Percentiles rank a stretch among this genome's conserved stretches.
These are phyloP conservation scores for Ectropis grisescens DNA, from an alignment of 1,140 invertebrate genomes.

Conservation along the genomic window DNA sequence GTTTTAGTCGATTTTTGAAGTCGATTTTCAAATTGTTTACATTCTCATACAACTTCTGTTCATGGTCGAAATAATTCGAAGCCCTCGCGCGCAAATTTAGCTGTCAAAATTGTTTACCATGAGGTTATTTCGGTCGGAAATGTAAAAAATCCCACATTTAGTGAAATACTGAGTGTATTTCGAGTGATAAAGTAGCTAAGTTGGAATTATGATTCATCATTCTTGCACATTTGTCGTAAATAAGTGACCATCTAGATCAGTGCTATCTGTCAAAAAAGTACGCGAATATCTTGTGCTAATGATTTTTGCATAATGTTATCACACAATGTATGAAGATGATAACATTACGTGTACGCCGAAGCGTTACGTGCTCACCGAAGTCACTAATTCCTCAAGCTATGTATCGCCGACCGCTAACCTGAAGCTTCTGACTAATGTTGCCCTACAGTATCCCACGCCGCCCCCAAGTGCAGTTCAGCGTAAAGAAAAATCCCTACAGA, in stretches of 20 bases:
- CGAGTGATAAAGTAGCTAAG: too few species aligned
- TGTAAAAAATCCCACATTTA: too few species aligned
- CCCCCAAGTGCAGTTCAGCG: constrained; percentile 60
- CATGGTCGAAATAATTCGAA: constrained; percentile 8
- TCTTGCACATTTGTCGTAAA: constrained; percentile 1
- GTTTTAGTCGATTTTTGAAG: too few species aligned
- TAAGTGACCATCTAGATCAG: constrained; percentile 40
- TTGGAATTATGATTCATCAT: constrained; percentile 6
- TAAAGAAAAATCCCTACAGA: constrained; percentile 72
- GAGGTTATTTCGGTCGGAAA: constrained; percentile 27
- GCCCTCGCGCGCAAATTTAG: constrained; percentile 47
- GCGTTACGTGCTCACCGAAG: constrained; percentile 67
- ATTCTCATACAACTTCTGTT: too few species aligned
- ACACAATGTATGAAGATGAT: constrained; percentile 64
- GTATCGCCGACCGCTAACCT: constrained; percentile 73
- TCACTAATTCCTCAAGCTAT: constrained; percentile 66
- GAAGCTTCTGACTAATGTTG: constrained; percentile 71
- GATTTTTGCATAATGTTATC: constrained; percentile 59
- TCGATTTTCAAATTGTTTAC: too few species aligned
- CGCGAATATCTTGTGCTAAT: constrained; percentile 48
- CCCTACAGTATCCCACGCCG: constrained; percentile 65
- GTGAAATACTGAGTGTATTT: too few species aligned
- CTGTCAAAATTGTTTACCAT: constrained; percentile 60
- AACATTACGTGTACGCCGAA: constrained; percentile 67
- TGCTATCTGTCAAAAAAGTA: constrained; percentile 49